Percentiles rank a stretch among this genome's conserved stretches.
Conservation (phyloP, 2,113 vertebrate genomes). For the Nematolebias whitei region DNA sequence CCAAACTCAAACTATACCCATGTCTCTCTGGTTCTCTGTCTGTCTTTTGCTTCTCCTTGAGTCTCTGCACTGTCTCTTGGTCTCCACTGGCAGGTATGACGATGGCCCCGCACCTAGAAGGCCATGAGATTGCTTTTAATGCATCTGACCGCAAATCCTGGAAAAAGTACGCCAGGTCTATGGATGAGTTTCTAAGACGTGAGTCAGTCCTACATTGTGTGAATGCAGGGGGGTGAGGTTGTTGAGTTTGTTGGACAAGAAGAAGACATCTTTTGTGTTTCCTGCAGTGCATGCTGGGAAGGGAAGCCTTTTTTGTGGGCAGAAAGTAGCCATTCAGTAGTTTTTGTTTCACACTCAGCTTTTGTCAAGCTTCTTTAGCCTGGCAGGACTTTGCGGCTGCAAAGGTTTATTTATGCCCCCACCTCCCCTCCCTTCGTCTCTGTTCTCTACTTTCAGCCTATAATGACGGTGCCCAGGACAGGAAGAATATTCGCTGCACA, state of each 20-base stretch:
- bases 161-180: slow-evolving; percentile 85
- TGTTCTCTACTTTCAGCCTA: slow-evolving; percentile 82
- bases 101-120: slow-evolving; percentile 88
- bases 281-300: slow-evolving; percentile 76
- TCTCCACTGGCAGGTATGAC: slow-evolving; percentile 89
- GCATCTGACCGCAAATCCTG: slow-evolving; percentile 87
- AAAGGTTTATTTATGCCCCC: slow-evolving; percentile 77
- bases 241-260: slow-evolving; percentile 44
- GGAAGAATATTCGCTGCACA: slow-evolving; percentile 87
- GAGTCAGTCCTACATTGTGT: slow-evolving; percentile 62
- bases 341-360: slow-evolving; percentile 60
- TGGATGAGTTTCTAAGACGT: slow-evolving; percentile 90
- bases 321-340: slow-evolving; percentile 67
- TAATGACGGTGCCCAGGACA: slow-evolving; percentile 90
- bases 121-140: slow-evolving; percentile 88
- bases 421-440: slow-evolving; percentile 31
- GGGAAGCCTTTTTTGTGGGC: slow-evolving; percentile 77
- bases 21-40: slow-evolving; percentile 17
- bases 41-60: slow-evolving; percentile 33
- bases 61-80: slow-evolving; percentile 69
- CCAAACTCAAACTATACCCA: neutral
- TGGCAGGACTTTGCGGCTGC: slow-evolving; percentile 66
- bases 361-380: slow-evolving; percentile 76
- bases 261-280: slow-evolving; percentile 61
- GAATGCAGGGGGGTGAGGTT: slow-evolving; percentile 16